Conservation (phyloP, 1,140 invertebrate genomes). For the Drosophila ananassae region DNA sequence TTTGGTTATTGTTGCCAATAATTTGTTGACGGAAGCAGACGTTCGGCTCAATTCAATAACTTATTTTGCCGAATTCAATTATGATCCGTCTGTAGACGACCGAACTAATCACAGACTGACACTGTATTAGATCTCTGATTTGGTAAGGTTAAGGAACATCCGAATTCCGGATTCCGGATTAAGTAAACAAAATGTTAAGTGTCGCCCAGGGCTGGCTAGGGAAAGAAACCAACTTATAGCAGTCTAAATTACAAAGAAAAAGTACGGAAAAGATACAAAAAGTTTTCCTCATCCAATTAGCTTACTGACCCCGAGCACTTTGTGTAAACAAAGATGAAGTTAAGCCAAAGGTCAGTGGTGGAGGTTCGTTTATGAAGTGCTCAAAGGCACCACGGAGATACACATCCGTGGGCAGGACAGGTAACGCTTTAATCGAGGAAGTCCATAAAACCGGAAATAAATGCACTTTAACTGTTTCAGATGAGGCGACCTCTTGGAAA, state of each 20-base stretch:
- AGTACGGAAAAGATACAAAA: constrained; percentile 13
- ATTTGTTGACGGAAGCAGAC: constrained; percentile 64
- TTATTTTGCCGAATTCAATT: constrained; percentile 58
- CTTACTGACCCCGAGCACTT: constrained; percentile 16
- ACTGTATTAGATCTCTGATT: constrained; percentile 33
- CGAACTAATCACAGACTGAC: constrained; percentile 51
- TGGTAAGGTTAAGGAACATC: not conserved
- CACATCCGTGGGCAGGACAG: not conserved
- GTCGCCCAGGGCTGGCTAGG: constrained; percentile 5
- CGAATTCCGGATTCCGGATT: not conserved
- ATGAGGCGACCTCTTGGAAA: constrained; percentile 39
- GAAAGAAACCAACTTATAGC: not conserved
- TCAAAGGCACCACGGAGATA: not conserved
- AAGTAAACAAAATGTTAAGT: constrained; percentile 33
- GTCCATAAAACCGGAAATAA: constrained; percentile 5
- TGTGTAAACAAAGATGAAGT: constrained; percentile 10
- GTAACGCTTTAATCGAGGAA: not conserved
- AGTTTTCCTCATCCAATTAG: constrained; percentile 41
- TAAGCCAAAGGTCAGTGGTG: constrained; percentile 12
- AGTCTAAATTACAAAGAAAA: constrained; percentile 12
- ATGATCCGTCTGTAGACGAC: constrained; percentile 27
- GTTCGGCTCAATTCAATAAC: constrained; percentile 58
- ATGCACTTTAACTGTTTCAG: constrained; percentile 16
- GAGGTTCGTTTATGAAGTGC: constrained; percentile 2
- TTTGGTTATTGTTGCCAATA: constrained; percentile 52